Evolutionary conservation across 2,888 invertebrate genomes (phyloP), one percentile per base, ranked within the genome.

Genomic region (Monopis laevigella): DNA sequence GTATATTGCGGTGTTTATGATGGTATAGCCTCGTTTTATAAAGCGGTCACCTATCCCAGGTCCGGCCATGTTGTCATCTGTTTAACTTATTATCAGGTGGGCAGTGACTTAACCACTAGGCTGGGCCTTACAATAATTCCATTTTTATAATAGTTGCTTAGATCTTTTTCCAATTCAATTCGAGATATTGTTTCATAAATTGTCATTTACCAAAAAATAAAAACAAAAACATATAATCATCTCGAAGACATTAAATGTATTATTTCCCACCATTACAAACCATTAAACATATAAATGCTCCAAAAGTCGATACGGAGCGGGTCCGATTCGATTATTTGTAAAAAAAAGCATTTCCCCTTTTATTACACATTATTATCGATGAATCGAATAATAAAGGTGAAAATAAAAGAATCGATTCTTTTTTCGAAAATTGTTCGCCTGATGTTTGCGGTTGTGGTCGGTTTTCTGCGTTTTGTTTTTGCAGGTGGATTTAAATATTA

Each of bases 341-440:
- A 32, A 32, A 32, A 32, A 32, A 32, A 32, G 17, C 32, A 16
- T 32, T 32, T 12, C 36, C 36, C 14, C 28, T 35, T 34, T 47
- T 43, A 48, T 46, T 45, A 47, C 47, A 44, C 42, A 44, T 47
- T 43, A 47, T 47, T 48, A 57, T 52, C 59, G 59, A 28, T 11
- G 32, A 43, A 35, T 40, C 40, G 34, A 59, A 62, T 60, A n/a
- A n/a, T n/a, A 55, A 61, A 58, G 56, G 48, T 56, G 46, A 59
- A 59, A 54, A 53, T 57, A 61, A 57, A 47, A n/a, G n/a, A 58
- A 43, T 13, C 40, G 13, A 40, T 42, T 59, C 57, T 57, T 56
- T 59, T 58, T 57, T 56, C 55, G 58, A 63, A 63, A 68, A 64
- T 63, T 56, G 54, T 47, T 52, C 48, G 51, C 55, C 59, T 56